Evolutionary conservation across 1,140 invertebrate genomes (phyloP), one percentile per base, ranked within the genome.

Genomic region (Portunus trituberculatus): DNA sequence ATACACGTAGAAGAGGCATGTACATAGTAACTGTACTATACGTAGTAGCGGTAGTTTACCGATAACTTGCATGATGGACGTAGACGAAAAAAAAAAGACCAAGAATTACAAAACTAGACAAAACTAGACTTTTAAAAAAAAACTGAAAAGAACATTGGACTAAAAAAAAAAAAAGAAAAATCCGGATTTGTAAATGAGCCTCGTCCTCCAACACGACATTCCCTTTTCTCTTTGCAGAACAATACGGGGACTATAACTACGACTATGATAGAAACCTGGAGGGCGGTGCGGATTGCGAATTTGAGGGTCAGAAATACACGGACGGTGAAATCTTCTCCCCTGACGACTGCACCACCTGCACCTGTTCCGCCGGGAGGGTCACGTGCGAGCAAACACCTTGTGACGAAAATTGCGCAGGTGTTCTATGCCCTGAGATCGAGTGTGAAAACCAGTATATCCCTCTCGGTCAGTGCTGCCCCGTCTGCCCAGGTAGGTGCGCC

Each of bases 241-340:
- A 96, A 91, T 96, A 96, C 89, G 82, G 59, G 39, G 91, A 84
- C 48, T 93, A 96, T 96, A 82, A 83, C 91, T 95, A 96, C 92
- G 91, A 96, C 45, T 89, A 96, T 92, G 96, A 91, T 29, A 87
- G 96, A 89, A 86, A 92, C 25, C 83, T 12, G 25, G 12, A 1
- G 31, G 84, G 25, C 52, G 88, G 91, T 59, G 87, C 93, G 82
- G 90, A 94, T 20, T 97, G 97, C 96, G 96, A 96, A 76, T 97
- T 97, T 95, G 97, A 98, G 86, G 97, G 97, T 16, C 96, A 97
- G 96, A 97, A 96, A 89, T 98, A 98, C 97, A 96, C 97, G 2
- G 98, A 98, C 92, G 98, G 98, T 16, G 97, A 98, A 93, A 97
- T 97, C 82, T 98, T 98, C 98, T 97, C 97, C 96, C 97, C 97